Base-by-base conservation (phyloP, 2,888 invertebrate species). In the Diaphora mendica region DNA sequence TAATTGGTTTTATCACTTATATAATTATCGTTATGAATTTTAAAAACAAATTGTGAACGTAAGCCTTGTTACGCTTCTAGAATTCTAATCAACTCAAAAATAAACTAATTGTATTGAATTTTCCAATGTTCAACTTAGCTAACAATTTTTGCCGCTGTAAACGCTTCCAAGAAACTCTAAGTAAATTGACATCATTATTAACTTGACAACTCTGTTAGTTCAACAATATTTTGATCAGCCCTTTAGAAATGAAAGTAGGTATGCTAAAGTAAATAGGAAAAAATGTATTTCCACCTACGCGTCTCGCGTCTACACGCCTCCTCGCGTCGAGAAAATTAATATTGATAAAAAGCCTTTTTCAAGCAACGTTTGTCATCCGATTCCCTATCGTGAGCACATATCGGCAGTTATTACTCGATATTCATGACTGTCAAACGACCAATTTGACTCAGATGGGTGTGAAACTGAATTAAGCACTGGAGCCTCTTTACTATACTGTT, bases 401-500 rank as follows among this genome's bases (percentile, higher is more conserved):
- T 68, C 51, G 23, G n/a, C n/a, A 68, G 68, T 35, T 68, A 51
- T 68, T 35, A 35, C 35, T 48, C 35, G 68, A 51, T 55, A 68
- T 51, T 68, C 33, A 33, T 68, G 68, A n/a, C 51, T 68, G 51
- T 68, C 51, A 35, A 68, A 51, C 48, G 68, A 68, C 51, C 35
- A 55, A 51, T 68, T 68, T 68, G 8, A 55, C n/a, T 68, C 51
- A 35, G 68, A 68, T 48, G 51, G 51, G 68, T 35, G 35, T 68
- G 68, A 68, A 68, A 55, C 68, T 68, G 48, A 35, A 68, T 68
- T 68, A 68, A 51, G 48, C 48, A 68, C 51, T 23, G 35, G 20
- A 35, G 51, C 33, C 23, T 51, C 30, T 67, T 20, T 67, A 30
- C 23, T 30, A n/a, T 44, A 44, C 30, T 17, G 17, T 62, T 13